Base-by-base conservation (phyloP, 2,888 invertebrate genomes). In the Lithophane ornitopus region DNA sequence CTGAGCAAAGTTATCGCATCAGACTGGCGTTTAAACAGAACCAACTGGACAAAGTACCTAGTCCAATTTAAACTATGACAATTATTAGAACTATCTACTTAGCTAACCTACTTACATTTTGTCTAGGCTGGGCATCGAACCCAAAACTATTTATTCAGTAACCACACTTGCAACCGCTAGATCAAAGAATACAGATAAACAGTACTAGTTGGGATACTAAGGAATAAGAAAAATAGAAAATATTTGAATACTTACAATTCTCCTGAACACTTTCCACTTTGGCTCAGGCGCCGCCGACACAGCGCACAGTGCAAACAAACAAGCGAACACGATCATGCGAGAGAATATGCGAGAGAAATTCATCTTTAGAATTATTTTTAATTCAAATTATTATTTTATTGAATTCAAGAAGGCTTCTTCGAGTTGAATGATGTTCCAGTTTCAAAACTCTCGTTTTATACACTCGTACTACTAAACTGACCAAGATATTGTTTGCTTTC, bases 241-340 rank as follows among this genome's bases (percentile, higher is more conserved):
- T 2, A 7, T 46, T 0, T 6, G 0, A 28, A 28, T 61, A 92
- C 92, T 94, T 87, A 94, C 94, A 88, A 94, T 86, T 90, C 91
- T 94, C 84, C 93, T 94, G 75, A 93, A 93, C 12, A 91, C 74
- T 67, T 92, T 94, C 93, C 93, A 93, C 77, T 86, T 87, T 0
- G 94, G 94, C 46, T 90, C 89, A 0, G 92, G 93, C 16, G 92
- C 92, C 3, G 90, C 93, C 3, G 91, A 87, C 0, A 92, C 93
- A 8, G 89, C 74, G 34, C 86, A 85, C 76, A 93, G 68, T 28
- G 89, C 92, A 75, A 93, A 75, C 62, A 92, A 83, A 76, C 92
- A 89, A 74, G 91, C 91, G 75, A 92, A 92, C 39, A 91, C 89
- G 80, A 93, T 90, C 67, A 93, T 34, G 34, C 34, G 34, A n/a